Evolutionary conservation across 2,797 vertebrate genomes (phyloP).

Genomic region (Chromis chromis): DNA sequence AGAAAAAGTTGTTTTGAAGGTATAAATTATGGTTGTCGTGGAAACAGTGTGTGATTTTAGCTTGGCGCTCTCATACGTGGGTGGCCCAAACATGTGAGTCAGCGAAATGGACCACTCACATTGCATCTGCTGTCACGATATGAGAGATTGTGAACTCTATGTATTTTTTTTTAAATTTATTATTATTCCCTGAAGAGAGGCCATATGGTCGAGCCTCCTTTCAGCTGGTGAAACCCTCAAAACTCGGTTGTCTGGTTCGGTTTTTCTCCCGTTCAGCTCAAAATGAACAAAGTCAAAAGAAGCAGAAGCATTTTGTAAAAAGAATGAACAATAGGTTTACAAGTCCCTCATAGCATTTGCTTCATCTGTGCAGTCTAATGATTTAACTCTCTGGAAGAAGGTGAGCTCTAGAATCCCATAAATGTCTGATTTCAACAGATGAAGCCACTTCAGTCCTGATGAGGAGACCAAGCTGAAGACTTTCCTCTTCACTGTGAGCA

Average conservation of each 20-base stretch:
- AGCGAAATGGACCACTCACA: constrained; percentile 76
- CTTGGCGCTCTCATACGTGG: constrained; percentile 70
- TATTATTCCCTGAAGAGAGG: constrained; percentile 56
- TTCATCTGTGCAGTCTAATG: not conserved
- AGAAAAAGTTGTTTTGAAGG: constrained; percentile 68
- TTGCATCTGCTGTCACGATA: constrained; percentile 81
- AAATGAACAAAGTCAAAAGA: constrained; percentile 20
- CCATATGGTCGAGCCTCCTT: constrained; percentile 61
- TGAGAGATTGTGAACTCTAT: constrained; percentile 70
- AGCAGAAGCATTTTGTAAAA: constrained; percentile 16
- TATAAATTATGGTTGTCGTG: constrained; percentile 78
- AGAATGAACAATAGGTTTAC: constrained; percentile 1
- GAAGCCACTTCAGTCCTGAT: no score
- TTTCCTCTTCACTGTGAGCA: no score
- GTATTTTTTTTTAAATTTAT: constrained; percentile 33
- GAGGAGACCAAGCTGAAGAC: no score
- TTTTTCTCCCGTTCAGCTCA: constrained; percentile 31
- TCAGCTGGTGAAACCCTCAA: constrained; percentile 27
- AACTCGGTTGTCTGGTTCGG: constrained; percentile 21
- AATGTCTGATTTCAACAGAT: no score
- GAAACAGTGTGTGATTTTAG: constrained; percentile 78
- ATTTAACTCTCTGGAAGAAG: not conserved
- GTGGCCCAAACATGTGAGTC: constrained; percentile 82
- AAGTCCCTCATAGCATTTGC: not conserved
- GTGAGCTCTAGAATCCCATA: no score